Conservation (phyloP, 2,113 vertebrate species). For the Craseonycteris thonglongyai region DNA sequence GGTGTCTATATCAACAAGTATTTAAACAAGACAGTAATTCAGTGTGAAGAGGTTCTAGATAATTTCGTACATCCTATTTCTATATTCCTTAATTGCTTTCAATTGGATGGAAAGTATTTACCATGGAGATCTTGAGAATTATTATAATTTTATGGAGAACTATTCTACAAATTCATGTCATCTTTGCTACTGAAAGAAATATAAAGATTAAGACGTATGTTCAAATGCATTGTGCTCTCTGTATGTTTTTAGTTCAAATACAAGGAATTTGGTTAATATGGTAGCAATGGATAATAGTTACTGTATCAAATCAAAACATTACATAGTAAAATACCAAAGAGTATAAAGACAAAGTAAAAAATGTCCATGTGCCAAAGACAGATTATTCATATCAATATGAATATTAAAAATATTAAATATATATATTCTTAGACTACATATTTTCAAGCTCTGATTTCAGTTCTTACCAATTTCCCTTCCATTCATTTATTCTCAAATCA, state of each 20-base stretch:
- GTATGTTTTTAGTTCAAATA: not conserved
- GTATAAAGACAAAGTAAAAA: not conserved
- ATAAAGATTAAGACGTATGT: not conserved
- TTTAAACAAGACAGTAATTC: constrained; percentile 80
- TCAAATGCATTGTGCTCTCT: not conserved
- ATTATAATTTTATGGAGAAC: constrained; percentile 36
- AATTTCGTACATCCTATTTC: constrained; percentile 66
- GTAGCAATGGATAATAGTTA: not conserved
- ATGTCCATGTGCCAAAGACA: not conserved
- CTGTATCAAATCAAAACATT: not conserved
- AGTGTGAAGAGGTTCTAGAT: constrained; percentile 67
- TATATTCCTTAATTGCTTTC: constrained; percentile 67
- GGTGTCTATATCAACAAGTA: constrained; percentile 73
- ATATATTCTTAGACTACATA: not conserved
- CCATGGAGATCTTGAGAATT: constrained; percentile 48
- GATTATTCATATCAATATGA: not conserved
- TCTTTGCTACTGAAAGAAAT: not conserved
- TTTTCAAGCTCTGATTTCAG: not conserved
- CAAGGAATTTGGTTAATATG: not conserved
- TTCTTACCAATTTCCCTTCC: not conserved
- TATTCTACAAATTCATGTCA: not conserved
- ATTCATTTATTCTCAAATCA: not conserved
- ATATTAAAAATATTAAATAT: not conserved
- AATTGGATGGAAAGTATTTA: constrained; percentile 61
- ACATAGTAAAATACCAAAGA: not conserved